Conservation (phyloP, 2,113 vertebrate genomes). For the Gymnorhina tibicen region DNA sequence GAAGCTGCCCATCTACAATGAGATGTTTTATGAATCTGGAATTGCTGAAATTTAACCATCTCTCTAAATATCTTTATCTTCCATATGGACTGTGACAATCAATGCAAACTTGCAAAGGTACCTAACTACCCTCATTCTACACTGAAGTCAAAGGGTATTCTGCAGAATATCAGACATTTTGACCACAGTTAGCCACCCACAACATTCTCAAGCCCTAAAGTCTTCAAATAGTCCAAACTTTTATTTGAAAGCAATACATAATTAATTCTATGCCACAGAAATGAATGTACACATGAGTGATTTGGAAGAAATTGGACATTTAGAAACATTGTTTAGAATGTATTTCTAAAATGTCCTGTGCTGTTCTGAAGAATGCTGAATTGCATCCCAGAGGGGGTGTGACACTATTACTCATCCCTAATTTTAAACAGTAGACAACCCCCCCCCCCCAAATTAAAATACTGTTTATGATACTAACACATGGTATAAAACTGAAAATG, state of each 20-base stretch:
- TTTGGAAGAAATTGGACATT: neutral
- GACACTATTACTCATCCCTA: constrained; percentile 27
- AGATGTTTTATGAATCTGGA: neutral
- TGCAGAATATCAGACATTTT: neutral
- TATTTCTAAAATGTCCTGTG: neutral
- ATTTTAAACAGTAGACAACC: constrained; percentile 19
- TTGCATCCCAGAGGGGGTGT: neutral
- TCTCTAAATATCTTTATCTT: neutral
- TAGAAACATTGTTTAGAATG: neutral
- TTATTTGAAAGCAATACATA: neutral
- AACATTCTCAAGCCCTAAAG: neutral
- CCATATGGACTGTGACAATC: neutral
- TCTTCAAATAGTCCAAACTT: neutral
- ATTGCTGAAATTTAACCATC: neutral
- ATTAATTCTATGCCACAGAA: neutral
- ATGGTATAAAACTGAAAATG: constrained; percentile 24
- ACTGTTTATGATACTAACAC: constrained; percentile 23
- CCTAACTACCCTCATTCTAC: neutral
- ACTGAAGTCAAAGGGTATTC: neutral
- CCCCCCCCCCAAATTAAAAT: neutral
- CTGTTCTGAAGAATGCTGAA: neutral
- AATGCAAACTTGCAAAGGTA: neutral
- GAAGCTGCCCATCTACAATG: neutral
- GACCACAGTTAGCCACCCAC: neutral
- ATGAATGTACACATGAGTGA: neutral